phyloP scores from a whole-genome alignment of 2,888 invertebrate species.

The Ptycholaimellus sp. region DNA sequence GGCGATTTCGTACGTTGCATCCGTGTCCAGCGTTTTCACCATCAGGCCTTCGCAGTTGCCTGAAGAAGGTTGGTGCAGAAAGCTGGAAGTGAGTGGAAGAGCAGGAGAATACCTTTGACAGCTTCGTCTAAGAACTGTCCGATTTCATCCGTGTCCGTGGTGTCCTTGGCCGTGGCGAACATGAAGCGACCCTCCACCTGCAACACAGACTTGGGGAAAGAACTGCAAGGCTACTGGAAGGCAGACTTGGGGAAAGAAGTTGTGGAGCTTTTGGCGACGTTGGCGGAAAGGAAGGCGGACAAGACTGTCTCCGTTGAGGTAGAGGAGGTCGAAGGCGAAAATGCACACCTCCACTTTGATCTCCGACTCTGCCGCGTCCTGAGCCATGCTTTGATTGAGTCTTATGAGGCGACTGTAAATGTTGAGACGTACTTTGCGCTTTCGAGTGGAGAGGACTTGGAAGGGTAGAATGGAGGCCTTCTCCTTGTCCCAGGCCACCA shows the following conservation, averaged over 20 bases:
- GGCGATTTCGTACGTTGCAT: conserved; percentile 87
- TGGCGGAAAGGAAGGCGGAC: conserved; percentile 50
- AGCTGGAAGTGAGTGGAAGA: neutral
- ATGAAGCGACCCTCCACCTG: conserved; percentile 48
- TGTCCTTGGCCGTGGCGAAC: conserved; percentile 60
- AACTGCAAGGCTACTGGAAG: too few species aligned
- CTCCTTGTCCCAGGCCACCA: conserved; percentile 76
- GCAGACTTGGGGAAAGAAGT: too few species aligned
- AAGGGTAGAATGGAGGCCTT: conserved; percentile 75
- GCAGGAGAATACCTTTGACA: conserved; percentile 42
- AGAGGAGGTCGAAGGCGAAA: conserved; percentile 82
- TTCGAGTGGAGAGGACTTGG: conserved; percentile 75
- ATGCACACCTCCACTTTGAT: conserved; percentile 75
- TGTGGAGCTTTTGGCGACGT: conserved; percentile 39
- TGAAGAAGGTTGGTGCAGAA: conserved; percentile 15
- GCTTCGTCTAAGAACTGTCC: conserved; percentile 77
- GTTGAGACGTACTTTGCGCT: conserved; percentile 54
- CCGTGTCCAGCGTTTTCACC: conserved; percentile 72
- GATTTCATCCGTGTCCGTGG: conserved; percentile 63
- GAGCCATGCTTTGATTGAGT: too few species aligned
- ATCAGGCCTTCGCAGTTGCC: conserved; percentile 94
- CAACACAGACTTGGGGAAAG: too few species aligned
- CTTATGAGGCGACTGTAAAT: neutral
- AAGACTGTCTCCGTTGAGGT: conserved; percentile 59
- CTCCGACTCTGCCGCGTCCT: conserved; percentile 48